Base-by-base conservation (phyloP, 2,113 vertebrate genomes). In the Erythrocebus patas region DNA sequence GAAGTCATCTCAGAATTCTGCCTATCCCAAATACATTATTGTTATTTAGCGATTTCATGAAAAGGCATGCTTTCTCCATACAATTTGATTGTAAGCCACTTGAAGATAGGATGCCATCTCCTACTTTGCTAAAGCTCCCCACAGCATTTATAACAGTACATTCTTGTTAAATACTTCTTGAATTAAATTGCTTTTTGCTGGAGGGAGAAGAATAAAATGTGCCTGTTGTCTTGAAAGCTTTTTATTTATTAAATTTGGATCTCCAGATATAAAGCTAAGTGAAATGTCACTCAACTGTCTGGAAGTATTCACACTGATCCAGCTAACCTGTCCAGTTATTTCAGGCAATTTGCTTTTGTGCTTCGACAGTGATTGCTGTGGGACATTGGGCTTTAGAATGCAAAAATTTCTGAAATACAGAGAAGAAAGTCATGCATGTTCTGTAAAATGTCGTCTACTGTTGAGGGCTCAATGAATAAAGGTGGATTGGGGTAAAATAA, bases 161-260 rank as follows among this genome's bases (percentile, higher is more conserved):
- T 91, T 89, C 61, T 82, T 91, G 35, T 43, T 91, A 91, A 91
- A 50, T 83, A 75, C n/a, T 82, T 95, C 27, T 97, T 93, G 35
- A 89, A 83, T 93, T 94, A 94, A 91, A 73, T 93, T 96, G 38
- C 52, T 93, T 89, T 93, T 43, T 59, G 16, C 20, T 91, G 79
- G 59, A 88, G n/a, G 40, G 35, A 68, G 22, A 97, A 96, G 91
- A 96, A 93, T 93, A 43, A 97, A 89, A 85, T 84, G 38, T 93
- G 50, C 6, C 14, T 59, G 11, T 84, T 95, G 78, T 92, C 18
- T 78, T 91, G 30, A 92, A 94, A 81, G 75, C 25, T 89, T 97
- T 95, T 91, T 40, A 93, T 95, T 91, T 89, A 93, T 92, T 94
- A 83, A 91, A 83, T 98, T 66, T 93, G 55, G n/a, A 30, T n/a